A percentile compares a stretch with the other conserved stretches of the same genome.
Evolutionary conservation across 1,140 invertebrate genomes (phyloP).

Genomic region (Idris sp.): DNA sequence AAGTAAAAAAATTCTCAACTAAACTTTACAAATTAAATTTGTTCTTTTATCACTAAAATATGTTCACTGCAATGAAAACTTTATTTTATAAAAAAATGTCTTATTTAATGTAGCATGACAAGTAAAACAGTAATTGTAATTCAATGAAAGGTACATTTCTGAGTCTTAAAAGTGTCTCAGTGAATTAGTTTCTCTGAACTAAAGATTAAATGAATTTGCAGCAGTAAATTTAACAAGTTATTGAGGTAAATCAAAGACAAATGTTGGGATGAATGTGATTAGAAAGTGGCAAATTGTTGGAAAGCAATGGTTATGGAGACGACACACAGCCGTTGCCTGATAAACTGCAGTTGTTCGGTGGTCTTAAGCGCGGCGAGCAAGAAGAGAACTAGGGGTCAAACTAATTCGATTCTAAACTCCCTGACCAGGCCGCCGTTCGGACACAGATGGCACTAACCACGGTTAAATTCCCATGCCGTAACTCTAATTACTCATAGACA

Average conservation of each 20-base stretch:
- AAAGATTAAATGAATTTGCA: too few relatives aligned
- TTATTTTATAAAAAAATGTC: too few relatives aligned
- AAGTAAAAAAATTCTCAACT: slow-evolving; percentile 3
- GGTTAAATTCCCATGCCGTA: slow-evolving; percentile 79
- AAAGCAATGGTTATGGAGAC: slow-evolving; percentile 66
- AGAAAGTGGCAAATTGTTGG: slow-evolving; percentile 25
- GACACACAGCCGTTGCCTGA: slow-evolving; percentile 68
- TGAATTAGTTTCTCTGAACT: too few relatives aligned
- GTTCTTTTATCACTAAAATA: too few relatives aligned
- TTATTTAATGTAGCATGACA: too few relatives aligned
- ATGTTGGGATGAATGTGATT: slow-evolving; percentile 1
- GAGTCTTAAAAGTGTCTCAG: too few relatives aligned
- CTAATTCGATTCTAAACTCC: slow-evolving; percentile 80
- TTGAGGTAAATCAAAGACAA: background rate
- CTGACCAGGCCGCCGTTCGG: slow-evolving; percentile 73
- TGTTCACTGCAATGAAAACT: too few relatives aligned
- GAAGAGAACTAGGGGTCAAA: slow-evolving; percentile 72
- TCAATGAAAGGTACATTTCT: too few relatives aligned
- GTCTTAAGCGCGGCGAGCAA: slow-evolving; percentile 67
- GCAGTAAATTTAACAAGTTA: too few relatives aligned
- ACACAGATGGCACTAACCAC: slow-evolving; percentile 79
- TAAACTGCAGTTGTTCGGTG: slow-evolving; percentile 68
- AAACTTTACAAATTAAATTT: too few relatives aligned
- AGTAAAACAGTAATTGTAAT: too few relatives aligned
- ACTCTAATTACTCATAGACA: slow-evolving; percentile 80